Base-by-base conservation (phyloP, 2,113 vertebrate species). In the Apodemus sylvaticus region DNA sequence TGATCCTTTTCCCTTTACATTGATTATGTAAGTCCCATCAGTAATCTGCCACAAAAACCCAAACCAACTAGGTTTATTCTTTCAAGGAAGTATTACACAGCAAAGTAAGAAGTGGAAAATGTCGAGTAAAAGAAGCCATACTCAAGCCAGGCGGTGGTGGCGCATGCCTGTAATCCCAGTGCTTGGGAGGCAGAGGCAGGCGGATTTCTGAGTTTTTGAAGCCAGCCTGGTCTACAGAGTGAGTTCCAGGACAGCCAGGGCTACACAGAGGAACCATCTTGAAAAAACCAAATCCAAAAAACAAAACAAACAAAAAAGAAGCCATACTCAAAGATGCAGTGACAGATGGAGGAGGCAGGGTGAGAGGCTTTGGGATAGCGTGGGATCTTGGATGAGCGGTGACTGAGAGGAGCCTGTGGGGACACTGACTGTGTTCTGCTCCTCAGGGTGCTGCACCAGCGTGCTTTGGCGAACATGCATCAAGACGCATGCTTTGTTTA, bases 361-460 rank as follows among this genome's bases (percentile, higher is more conserved):
- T 0, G 1, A 51, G 0, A 70, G 70, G n/a, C 26, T 34, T 55
- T 36, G 34, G 13, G 22, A 19, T 1, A 14, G 31, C 3, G 62
- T 55, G 55, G 11, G 34, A 3, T 3, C 31, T 26, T 31, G 48
- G 24, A 20, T n/a, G 7, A 24, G n/a, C 0, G 42, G 48, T 4
- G 24, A 45, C 45, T 0, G 14, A 42, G 36, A 31, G 48, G 24
- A 51, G 83, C 10, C 22, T 42, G 22, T 60, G 19, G 48, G 64
- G 83, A 31, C 7, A 22, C 73, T 51, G 17, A 62, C 36, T 39
- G 17, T 8, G 5, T 60, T 66, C 31, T 85, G 34, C 71, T n/a
- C 86, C 48, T 36, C 39, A 39, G 34, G 8, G 53, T 9, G 19
- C 11, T 39, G 42, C 51, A 17, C 34, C 0, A 0, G 3, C 16